These are phyloP conservation scores for Chrysomallon squamiferum DNA, from an alignment of 1,140 invertebrate genomes.

Conservation along the genomic window DNA sequence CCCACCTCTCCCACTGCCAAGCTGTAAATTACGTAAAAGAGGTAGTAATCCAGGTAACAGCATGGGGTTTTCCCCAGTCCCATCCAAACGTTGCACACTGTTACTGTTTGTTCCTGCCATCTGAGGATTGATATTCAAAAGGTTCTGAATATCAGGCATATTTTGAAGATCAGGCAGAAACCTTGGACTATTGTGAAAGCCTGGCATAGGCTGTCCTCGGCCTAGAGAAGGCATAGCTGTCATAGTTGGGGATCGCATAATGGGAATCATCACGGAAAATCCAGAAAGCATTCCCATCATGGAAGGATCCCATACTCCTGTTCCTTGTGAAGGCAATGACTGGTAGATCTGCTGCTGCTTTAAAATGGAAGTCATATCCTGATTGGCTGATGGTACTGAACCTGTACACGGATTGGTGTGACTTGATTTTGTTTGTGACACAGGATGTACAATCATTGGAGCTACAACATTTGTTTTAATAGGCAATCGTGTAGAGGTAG, in stretches of 20 bases:
- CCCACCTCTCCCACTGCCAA: too few species aligned
- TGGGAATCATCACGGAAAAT: background rate
- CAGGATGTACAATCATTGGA: slow-evolving; percentile 1
- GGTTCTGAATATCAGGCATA: background rate
- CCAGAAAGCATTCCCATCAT: background rate
- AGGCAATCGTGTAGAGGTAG: background rate
- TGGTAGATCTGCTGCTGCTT: slow-evolving; percentile 1
- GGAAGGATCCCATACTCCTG: background rate
- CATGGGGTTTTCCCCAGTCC: too few species aligned
- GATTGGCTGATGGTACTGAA: background rate
- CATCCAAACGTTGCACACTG: background rate
- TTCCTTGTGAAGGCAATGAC: background rate
- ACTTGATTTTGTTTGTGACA: background rate
- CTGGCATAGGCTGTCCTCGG: background rate
- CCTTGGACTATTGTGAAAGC: too few species aligned
- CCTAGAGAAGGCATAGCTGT: background rate
- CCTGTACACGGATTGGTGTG: background rate
- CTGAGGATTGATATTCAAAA: background rate
- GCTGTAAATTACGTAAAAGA: too few species aligned
- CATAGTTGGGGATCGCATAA: background rate
- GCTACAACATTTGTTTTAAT: slow-evolving; percentile 1
- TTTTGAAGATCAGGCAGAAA: too few species aligned
- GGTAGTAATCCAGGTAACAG: too few species aligned
- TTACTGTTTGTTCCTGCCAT: background rate
- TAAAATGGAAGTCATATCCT: background rate